A percentile compares a stretch with the other conserved stretches of the same genome.
These are phyloP conservation scores for Holcopasites calliopsidis DNA, from an alignment of 1,140 invertebrate species.

Conservation along the genomic window DNA sequence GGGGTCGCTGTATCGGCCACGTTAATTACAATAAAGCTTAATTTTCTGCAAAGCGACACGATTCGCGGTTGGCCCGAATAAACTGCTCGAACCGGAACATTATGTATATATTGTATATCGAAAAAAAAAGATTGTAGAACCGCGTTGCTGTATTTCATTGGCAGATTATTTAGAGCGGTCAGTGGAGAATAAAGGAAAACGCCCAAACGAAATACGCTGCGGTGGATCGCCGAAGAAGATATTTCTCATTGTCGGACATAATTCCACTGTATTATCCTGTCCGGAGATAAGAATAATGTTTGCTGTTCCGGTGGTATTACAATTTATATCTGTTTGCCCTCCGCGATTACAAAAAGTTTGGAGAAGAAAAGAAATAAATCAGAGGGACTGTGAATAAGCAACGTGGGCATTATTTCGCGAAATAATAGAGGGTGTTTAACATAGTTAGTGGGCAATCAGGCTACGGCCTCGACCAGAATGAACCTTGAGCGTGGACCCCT, in stretches of 20 bases:
- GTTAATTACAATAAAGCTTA: slow-evolving; percentile 59
- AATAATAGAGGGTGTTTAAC: slow-evolving; percentile 62
- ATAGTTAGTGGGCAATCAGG: slow-evolving; percentile 60
- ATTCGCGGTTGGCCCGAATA: slow-evolving; percentile 16
- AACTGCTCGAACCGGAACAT: background rate
- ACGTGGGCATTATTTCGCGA: slow-evolving; percentile 45
- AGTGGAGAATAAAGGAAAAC: background rate
- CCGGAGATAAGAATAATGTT: background rate
- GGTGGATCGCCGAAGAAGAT: background rate
- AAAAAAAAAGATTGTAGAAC: background rate
- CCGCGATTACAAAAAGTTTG: background rate
- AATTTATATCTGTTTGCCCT: background rate
- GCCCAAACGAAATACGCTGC: background rate
- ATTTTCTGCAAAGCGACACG: slow-evolving; percentile 37
- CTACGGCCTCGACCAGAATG: slow-evolving; percentile 57
- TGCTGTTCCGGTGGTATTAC: background rate
- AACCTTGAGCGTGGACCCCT: slow-evolving; percentile 51
- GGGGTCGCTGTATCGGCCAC: slow-evolving; percentile 25
- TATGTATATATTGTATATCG: no score
- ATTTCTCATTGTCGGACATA: background rate
- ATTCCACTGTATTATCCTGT: background rate
- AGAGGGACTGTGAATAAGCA: slow-evolving; percentile 33
- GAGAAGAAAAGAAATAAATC: background rate
- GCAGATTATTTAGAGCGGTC: no score
- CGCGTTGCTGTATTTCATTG: no score